A percentile compares a stretch with the other conserved stretches of the same genome.
phyloP scores from a whole-genome alignment of 1,140 invertebrate species.

The Zaprionus gabonicus region DNA sequence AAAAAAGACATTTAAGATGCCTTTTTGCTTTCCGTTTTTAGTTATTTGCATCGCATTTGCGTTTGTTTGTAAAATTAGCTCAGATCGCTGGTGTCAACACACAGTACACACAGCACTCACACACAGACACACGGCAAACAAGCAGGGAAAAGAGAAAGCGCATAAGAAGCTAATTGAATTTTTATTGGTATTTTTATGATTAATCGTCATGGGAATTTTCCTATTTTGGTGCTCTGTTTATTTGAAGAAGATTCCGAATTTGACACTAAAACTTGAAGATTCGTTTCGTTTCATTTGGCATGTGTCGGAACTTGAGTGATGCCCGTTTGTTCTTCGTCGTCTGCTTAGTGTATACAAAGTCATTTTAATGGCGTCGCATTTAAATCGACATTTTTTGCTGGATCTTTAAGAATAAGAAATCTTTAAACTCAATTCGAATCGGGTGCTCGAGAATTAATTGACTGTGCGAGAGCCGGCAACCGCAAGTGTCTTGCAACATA shows the following conservation, averaged over 20 bases:
- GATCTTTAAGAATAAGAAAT: slow-evolving; percentile 18
- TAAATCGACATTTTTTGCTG: slow-evolving; percentile 23
- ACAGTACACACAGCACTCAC: slow-evolving; percentile 1
- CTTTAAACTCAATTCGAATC: slow-evolving; percentile 38
- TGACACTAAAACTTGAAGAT: slow-evolving; percentile 48
- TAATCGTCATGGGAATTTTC: slow-evolving; percentile 76
- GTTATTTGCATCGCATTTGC: slow-evolving; percentile 50
- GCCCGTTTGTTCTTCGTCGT: slow-evolving; percentile 46
- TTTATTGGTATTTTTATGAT: slow-evolving; percentile 79
- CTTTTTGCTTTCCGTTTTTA: slow-evolving; percentile 47
- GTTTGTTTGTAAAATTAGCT: slow-evolving; percentile 58
- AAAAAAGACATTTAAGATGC: slow-evolving; percentile 53
- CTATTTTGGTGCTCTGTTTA: slow-evolving; percentile 60
- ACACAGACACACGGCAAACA: background rate
- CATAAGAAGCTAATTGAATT: slow-evolving; percentile 71
- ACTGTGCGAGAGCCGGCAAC: slow-evolving; percentile 19
- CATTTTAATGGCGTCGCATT: slow-evolving; percentile 34
- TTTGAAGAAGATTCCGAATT: slow-evolving; percentile 45
- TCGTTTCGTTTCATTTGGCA: slow-evolving; percentile 41
- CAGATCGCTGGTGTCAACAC: slow-evolving; percentile 56
- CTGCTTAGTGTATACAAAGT: slow-evolving; percentile 42
- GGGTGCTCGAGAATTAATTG: slow-evolving; percentile 30
- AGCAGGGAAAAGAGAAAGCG: slow-evolving; percentile 9
- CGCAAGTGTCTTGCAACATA: slow-evolving; percentile 51
- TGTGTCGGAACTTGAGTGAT: slow-evolving; percentile 61